Evolutionary conservation across 2,888 invertebrate genomes (phyloP).

Genomic region (Mimachlamys varia): DNA sequence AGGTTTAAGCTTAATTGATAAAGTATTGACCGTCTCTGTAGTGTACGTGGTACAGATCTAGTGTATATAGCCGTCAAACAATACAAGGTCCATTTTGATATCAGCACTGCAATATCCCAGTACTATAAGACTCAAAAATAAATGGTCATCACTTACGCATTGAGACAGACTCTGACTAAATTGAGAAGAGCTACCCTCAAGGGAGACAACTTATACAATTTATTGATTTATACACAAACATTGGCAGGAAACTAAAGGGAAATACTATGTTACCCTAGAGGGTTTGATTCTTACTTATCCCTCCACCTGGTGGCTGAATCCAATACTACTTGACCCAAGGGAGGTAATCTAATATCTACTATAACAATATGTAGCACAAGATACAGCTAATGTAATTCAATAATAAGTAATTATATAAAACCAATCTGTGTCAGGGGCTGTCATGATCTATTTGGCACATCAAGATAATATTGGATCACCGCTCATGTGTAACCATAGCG

Average conservation of each 20-base stretch:
- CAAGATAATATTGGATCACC: not conserved
- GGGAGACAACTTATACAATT: conserved; percentile 19
- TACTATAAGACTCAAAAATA: not conserved
- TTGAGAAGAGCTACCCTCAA: not conserved
- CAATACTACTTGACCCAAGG: not conserved
- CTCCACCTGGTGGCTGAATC: not conserved
- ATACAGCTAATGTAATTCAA: not conserved
- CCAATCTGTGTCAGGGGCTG: not conserved
- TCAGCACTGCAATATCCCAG: not conserved
- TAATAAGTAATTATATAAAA: not conserved
- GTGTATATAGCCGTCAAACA: no score
- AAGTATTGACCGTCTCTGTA: no score
- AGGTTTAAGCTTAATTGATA: no score
- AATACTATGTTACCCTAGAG: not conserved
- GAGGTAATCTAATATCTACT: not conserved
- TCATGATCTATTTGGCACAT: not conserved
- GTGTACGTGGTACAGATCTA: no score
- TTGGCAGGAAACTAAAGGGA: not conserved
- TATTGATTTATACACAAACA: conserved; percentile 11
- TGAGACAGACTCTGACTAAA: not conserved
- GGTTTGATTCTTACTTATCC: not conserved
- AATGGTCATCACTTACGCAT: not conserved
- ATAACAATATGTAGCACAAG: not conserved
- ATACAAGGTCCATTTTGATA: no score
- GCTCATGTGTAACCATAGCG: no score